These are phyloP conservation scores for Notechis scutatus DNA, from an alignment of 2,113 vertebrate species.

Conservation along the genomic window DNA sequence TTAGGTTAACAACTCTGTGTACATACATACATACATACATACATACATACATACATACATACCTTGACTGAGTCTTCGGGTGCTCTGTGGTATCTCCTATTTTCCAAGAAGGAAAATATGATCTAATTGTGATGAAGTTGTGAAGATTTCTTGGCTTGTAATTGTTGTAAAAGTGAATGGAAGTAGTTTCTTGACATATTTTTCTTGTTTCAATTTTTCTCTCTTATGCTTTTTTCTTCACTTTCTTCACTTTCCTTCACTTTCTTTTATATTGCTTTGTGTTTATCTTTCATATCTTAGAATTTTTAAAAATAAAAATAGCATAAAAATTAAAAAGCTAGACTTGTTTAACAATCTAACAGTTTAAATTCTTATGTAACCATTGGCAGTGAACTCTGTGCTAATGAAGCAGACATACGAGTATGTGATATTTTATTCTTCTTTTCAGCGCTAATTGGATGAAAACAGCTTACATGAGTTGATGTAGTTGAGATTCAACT, in stretches of 20 bases:
- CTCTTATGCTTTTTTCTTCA: neutral
- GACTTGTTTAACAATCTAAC: neutral
- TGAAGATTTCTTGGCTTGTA: neutral
- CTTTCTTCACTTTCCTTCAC: neutral
- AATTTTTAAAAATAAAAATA: neutral
- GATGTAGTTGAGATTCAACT: neutral
- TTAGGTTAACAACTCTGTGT: too few species aligned
- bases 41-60: too few species aligned
- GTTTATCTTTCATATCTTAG: neutral
- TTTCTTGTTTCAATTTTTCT: neutral
- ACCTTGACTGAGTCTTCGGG: neutral
- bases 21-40: too few species aligned
- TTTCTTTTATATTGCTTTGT: neutral
- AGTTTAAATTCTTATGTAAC: slow-evolving; percentile 22
- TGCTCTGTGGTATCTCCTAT: neutral
- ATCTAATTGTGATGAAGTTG: neutral
- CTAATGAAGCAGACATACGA: neutral
- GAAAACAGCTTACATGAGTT: slow-evolving; percentile 19
- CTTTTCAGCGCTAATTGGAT: slow-evolving; percentile 39
- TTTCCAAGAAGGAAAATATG: neutral
- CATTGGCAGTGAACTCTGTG: slow-evolving; percentile 11
- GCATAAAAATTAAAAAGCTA: neutral
- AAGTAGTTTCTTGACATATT: neutral
- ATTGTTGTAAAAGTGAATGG: neutral
- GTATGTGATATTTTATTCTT: neutral